Evolutionary conservation across 2,888 invertebrate species (phyloP).

Genomic region (Agonopterix alstromeriana): DNA sequence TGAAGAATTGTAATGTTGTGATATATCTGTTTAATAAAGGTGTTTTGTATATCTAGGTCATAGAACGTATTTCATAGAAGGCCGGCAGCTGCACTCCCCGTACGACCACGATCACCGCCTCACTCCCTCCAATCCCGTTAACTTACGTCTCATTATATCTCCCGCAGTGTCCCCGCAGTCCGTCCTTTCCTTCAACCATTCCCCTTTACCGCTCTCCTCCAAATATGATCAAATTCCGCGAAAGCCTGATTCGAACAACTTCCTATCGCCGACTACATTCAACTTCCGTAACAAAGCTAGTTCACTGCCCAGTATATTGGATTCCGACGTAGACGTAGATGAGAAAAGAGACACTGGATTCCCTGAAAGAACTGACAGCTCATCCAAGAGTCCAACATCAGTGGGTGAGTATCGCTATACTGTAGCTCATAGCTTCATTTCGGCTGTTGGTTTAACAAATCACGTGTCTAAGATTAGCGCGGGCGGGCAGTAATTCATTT

Average conservation of each 20-base stretch:
- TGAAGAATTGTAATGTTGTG: background rate
- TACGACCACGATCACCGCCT: slow-evolving; percentile 56
- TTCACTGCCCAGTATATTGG: slow-evolving; percentile 89
- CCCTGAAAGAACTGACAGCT: slow-evolving; percentile 59
- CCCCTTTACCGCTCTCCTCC: slow-evolving; percentile 38
- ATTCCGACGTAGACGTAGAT: slow-evolving; percentile 83
- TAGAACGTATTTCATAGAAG: slow-evolving; percentile 91
- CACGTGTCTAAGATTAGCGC: slow-evolving; percentile 11
- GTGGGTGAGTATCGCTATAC: slow-evolving; percentile 66
- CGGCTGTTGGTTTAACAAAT: background rate
- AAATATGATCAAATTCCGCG: slow-evolving; percentile 23
- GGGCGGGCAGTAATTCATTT: slow-evolving; percentile 11
- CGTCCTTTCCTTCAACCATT: slow-evolving; percentile 48
- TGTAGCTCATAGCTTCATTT: background rate
- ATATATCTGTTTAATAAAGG: background rate
- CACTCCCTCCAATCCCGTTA: slow-evolving; percentile 60
- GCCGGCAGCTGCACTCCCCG: slow-evolving; percentile 78
- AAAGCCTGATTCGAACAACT: slow-evolving; percentile 63
- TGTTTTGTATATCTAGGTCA: slow-evolving; percentile 72
- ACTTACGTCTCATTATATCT: slow-evolving; percentile 78
- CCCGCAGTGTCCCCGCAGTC: slow-evolving; percentile 74
- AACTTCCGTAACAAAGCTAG: slow-evolving; percentile 80
- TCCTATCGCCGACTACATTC: slow-evolving; percentile 77
- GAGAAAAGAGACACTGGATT: slow-evolving; percentile 67
- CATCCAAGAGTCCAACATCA: slow-evolving; percentile 81